A percentile compares a stretch with the other conserved stretches of the same genome.
Evolutionary conservation across 2,888 invertebrate genomes (phyloP).

Genomic region (Synanthedon formicaeformis): DNA sequence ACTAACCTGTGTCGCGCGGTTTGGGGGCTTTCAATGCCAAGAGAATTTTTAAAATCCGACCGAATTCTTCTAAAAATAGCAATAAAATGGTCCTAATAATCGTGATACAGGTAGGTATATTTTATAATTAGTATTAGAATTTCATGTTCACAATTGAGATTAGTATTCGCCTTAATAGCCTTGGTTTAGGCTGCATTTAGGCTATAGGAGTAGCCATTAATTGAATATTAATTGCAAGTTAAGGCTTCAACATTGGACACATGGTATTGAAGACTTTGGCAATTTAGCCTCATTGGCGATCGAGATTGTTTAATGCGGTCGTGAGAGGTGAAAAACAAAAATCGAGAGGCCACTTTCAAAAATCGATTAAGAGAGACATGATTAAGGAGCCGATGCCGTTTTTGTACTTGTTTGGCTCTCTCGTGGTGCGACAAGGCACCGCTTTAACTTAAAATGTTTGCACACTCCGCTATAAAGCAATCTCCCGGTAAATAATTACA

Average conservation of each 20-base stretch:
- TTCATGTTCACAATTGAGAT: too few relatives aligned
- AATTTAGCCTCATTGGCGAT: slow-evolving; percentile 46
- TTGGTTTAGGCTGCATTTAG: background rate
- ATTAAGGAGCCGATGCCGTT: slow-evolving; percentile 37
- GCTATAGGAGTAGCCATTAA: background rate
- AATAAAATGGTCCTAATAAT: too few relatives aligned
- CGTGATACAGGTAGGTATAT: too few relatives aligned
- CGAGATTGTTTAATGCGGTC: slow-evolving; percentile 42
- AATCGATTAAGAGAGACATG: slow-evolving; percentile 62
- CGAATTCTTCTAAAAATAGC: too few relatives aligned
- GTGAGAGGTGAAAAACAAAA: slow-evolving; percentile 48
- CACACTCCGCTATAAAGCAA: slow-evolving; percentile 50
- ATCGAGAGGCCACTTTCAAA: slow-evolving; percentile 40
- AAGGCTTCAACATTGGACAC: background rate
- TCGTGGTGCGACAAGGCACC: slow-evolving; percentile 14
- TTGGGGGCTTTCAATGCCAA: too few relatives aligned
- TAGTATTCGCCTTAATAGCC: background rate
- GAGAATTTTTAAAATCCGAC: too few relatives aligned
- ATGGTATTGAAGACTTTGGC: slow-evolving; percentile 27
- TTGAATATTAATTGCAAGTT: background rate
- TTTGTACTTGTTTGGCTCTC: slow-evolving; percentile 23
- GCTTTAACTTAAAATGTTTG: slow-evolving; percentile 50
- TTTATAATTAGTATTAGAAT: too few relatives aligned
- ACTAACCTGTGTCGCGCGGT: too few relatives aligned
- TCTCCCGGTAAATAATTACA: slow-evolving; percentile 53